Percentiles rank a stretch among this genome's conserved stretches.
Evolutionary conservation across 2,113 vertebrate genomes (phyloP).

Genomic region (Perca fluviatilis): DNA sequence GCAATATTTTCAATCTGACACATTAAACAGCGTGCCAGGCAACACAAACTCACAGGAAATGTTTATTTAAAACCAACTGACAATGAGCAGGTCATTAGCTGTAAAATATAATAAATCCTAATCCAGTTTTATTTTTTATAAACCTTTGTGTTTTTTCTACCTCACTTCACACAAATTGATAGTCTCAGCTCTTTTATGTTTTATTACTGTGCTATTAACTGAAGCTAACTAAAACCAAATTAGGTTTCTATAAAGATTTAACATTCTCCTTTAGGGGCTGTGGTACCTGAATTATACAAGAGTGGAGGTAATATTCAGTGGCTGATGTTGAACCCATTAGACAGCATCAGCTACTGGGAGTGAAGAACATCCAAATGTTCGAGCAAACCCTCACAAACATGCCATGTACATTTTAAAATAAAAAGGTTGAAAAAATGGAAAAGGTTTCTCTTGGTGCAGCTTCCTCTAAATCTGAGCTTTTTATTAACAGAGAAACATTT

Average conservation of each 20-base stretch:
- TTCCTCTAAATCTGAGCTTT: not conserved
- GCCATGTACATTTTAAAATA: too few species aligned
- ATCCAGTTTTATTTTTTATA: not conserved
- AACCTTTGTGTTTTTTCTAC: not conserved
- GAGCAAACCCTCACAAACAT: not conserved
- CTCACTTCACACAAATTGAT: slow-evolving; percentile 1
- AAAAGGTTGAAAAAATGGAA: not conserved
- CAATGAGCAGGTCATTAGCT: not conserved
- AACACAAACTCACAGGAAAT: not conserved
- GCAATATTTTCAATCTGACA: not conserved
- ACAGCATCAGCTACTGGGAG: slow-evolving; percentile 3
- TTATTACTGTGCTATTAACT: not conserved
- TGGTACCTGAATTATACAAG: not conserved
- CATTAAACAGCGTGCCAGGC: not conserved
- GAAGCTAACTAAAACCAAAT: slow-evolving; percentile 4
- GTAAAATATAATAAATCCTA: not conserved
- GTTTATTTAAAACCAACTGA: not conserved
- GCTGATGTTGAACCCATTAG: slow-evolving; percentile 1
- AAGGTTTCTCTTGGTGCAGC: not conserved
- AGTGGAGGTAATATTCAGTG: not conserved
- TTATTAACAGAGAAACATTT: not conserved
- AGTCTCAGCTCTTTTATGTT: not conserved
- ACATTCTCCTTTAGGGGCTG: not conserved
- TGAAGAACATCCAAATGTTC: not conserved
- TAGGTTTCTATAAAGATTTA: not conserved